Conservation (phyloP, 2,888 invertebrate genomes). For the Stenoptilia bipunctidactyla region DNA sequence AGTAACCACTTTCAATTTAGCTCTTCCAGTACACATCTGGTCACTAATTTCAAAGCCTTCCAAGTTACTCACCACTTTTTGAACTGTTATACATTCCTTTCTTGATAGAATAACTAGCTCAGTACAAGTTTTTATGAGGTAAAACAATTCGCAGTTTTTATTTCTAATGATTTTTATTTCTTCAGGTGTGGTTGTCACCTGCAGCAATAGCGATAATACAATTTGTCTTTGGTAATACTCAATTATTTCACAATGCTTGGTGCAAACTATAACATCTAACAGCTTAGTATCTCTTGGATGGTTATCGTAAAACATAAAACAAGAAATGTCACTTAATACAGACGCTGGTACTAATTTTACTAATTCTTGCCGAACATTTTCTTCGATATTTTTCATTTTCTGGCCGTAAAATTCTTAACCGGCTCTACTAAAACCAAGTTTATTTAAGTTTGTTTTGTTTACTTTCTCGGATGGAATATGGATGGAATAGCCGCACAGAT, state of each 20-base stretch:
- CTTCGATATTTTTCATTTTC: slow-evolving; percentile 21
- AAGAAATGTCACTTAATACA: slow-evolving; percentile 28
- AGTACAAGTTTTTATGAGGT: slow-evolving; percentile 28
- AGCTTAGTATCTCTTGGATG: slow-evolving; percentile 35
- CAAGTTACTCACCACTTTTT: slow-evolving; percentile 28
- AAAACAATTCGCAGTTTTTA: slow-evolving; percentile 34
- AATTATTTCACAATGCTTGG: slow-evolving; percentile 33
- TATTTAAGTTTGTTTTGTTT: no score
- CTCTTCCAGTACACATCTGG: slow-evolving; percentile 28
- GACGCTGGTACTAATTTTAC: slow-evolving; percentile 32
- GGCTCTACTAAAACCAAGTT: no score
- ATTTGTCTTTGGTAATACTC: slow-evolving; percentile 40
- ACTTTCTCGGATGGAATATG: no score
- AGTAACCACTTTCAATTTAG: slow-evolving; percentile 29
- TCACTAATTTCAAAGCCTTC: slow-evolving; percentile 34
- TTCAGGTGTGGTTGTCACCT: slow-evolving; percentile 14
- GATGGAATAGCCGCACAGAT: no score
- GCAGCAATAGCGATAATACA: slow-evolving; percentile 25
- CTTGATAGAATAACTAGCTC: slow-evolving; percentile 35
- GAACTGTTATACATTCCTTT: slow-evolving; percentile 23
- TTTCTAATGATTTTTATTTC: slow-evolving; percentile 39
- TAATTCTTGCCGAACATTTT: slow-evolving; percentile 29
- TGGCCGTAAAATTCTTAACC: no score
- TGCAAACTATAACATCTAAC: slow-evolving; percentile 42
- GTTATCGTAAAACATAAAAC: slow-evolving; percentile 45